These are phyloP conservation scores for Cylindroiulus punctatus DNA, from an alignment of 2,888 invertebrate genomes.

Conservation along the genomic window DNA sequence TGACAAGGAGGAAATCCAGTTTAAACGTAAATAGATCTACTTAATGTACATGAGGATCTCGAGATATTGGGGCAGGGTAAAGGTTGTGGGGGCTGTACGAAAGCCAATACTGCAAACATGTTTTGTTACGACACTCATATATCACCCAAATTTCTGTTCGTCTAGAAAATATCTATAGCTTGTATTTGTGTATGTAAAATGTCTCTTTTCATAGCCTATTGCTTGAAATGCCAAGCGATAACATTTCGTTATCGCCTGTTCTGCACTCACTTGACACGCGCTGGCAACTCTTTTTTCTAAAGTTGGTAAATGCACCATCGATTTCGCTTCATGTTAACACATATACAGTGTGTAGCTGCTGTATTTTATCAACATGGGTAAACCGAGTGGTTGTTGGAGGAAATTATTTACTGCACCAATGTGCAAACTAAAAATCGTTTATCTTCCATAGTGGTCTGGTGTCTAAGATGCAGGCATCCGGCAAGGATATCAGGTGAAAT, in stretches of 20 bases:
- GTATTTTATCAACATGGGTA: not conserved
- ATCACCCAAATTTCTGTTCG: not conserved
- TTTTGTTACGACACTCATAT: not conserved
- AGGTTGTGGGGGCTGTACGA: not conserved
- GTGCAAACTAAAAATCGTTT: not conserved
- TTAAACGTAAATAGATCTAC: not conserved
- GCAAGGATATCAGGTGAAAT: not conserved
- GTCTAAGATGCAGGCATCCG: not conserved
- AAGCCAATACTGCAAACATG: not conserved
- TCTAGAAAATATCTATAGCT: slow-evolving; percentile 15
- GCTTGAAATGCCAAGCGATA: not conserved
- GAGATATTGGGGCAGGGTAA: not conserved
- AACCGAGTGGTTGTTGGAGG: not conserved
- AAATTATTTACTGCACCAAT: not conserved
- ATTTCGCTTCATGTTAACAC: not conserved
- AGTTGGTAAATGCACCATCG: slow-evolving; percentile 2
- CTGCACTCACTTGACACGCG: slow-evolving; percentile 5
- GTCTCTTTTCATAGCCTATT: not conserved
- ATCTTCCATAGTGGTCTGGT: not conserved
- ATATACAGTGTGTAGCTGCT: too few relatives aligned
- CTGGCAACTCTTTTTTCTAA: not conserved
- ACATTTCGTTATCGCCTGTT: slow-evolving; percentile 26
- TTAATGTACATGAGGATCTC: too few relatives aligned
- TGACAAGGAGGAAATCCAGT: not conserved
- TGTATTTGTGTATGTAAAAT: slow-evolving; percentile 33